phyloP scores from a whole-genome alignment of 2,888 invertebrate species.

The Hypercompe scribonia region DNA sequence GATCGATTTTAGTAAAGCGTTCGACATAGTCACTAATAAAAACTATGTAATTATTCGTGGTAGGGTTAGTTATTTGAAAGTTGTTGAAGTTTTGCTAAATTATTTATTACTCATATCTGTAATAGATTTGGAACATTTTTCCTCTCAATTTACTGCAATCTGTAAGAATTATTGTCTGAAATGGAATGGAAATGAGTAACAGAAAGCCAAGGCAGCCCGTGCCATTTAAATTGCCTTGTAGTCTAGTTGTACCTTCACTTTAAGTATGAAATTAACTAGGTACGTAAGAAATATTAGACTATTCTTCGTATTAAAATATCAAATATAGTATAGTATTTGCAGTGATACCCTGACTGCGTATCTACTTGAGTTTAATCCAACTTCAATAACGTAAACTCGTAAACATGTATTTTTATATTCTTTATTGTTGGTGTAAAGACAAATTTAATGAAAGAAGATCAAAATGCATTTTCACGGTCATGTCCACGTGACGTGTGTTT shows the following conservation, averaged over 20 bases:
- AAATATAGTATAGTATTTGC: neutral
- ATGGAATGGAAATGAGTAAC: no score
- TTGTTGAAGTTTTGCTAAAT: neutral
- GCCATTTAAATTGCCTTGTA: no score
- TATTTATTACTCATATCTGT: neutral
- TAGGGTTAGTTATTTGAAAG: neutral
- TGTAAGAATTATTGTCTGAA: no score
- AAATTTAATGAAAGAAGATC: constrained; percentile 26
- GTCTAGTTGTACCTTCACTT: neutral
- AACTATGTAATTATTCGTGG: neutral
- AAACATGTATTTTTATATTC: neutral
- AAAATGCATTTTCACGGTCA: constrained; percentile 35
- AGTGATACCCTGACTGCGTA: neutral
- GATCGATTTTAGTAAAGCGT: constrained; percentile 16
- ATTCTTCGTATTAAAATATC: neutral
- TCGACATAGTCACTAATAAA: constrained; percentile 1
- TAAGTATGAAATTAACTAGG: neutral
- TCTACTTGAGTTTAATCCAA: neutral
- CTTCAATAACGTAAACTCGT: neutral
- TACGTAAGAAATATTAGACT: neutral
- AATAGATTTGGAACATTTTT: no score
- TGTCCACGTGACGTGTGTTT: constrained; percentile 26
- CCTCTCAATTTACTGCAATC: no score
- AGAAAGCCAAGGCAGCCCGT: no score
- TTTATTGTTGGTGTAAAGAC: neutral